Evolutionary conservation across 2,797 vertebrate species (phyloP).

Genomic region (Pantherophis alleghaniensis): DNA sequence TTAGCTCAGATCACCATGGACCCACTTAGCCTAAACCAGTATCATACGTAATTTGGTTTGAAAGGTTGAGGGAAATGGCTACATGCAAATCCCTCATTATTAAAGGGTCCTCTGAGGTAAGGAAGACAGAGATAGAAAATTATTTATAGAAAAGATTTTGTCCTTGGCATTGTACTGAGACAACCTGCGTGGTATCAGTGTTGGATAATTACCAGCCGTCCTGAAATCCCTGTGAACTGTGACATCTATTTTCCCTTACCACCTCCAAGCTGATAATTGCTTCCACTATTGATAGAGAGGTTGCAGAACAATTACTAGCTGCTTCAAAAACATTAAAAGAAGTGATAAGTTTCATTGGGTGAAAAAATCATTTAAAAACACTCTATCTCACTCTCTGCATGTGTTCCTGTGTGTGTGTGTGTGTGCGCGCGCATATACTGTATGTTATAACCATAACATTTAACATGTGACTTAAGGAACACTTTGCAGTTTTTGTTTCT

Average conservation of each 20-base stretch:
- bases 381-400: background rate
- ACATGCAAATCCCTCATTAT: background rate
- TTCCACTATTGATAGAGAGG: constrained; percentile 6
- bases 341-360: background rate
- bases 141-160: background rate
- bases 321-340: constrained; percentile 7
- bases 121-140: background rate
- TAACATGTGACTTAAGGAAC: background rate
- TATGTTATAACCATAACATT: background rate
- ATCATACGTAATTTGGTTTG: background rate
- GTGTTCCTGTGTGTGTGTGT: background rate
- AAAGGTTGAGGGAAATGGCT: background rate
- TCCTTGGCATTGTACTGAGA: background rate
- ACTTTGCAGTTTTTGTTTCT: background rate
- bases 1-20: background rate
- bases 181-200: background rate
- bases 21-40: background rate
- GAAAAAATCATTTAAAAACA: background rate
- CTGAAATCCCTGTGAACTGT: background rate
- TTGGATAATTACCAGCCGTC: background rate
- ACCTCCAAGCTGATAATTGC: background rate
- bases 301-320: background rate
- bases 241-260: background rate
- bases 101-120: background rate
- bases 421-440: background rate